Base-by-base conservation (phyloP, 2,113 vertebrate genomes). In the Poeciliopsis occidentalis region DNA sequence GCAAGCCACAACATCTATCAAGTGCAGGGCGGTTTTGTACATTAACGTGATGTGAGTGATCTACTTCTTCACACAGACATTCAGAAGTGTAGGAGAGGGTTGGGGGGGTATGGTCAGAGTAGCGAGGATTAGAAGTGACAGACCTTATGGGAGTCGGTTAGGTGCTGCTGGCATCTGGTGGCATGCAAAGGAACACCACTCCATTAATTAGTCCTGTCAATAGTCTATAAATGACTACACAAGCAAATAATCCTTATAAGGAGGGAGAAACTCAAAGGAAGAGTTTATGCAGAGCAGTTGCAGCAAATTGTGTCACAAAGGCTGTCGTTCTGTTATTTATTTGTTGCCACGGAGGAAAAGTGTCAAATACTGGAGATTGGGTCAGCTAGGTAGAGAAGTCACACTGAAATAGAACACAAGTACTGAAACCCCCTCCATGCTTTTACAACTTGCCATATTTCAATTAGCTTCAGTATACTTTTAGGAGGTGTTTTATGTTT, bases 1-100 rank as follows among this genome's bases (percentile, higher is more conserved):
- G 91, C 90, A 89, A 94, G 89, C 93, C 89, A 87, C 90, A 85
- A 89, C 93, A 92, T 93, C 92, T 93, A 92, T 94, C 94, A 94
- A 91, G 82, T 27, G 60, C 88, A 73, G 84, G 89, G 91, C 90
- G 51, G 67, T 84, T 92, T 92, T 64, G 91, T 93, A 92, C 92
- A 92, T 93, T 94, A 94, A 94, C 86, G 64, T 87, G 88, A 93
- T 90, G 91, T 92, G 94, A 94, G 90, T 91, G 94, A 94, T 95
- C 91, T 94, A 90, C 92, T 92, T 94, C 91, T 90, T 92, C 86
- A 74, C 85, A 68, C 73, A 85, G 86, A 84, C 86, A 69, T 89
- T 92, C 78, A 80, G 87, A 74, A 71, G 68, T 65, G 70, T 75
- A 32, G 64, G 62, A 54, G 17, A 0, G 51, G 1, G 27, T 37